A percentile compares a stretch with the other conserved stretches of the same genome.
Evolutionary conservation across 2,113 vertebrate species (phyloP).

Genomic region (Arvicanthis niloticus): DNA sequence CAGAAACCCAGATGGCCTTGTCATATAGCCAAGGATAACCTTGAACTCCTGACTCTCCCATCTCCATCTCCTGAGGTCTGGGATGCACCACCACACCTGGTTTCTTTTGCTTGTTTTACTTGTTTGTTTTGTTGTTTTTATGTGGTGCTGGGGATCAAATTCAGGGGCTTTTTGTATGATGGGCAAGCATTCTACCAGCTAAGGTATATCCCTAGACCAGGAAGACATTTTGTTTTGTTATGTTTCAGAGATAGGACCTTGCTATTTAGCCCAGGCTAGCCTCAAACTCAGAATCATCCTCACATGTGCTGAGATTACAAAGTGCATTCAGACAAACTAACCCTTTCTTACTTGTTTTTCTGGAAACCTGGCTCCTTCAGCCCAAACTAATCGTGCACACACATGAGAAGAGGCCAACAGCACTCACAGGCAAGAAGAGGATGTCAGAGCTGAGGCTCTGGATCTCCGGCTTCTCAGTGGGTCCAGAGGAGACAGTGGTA

Average conservation of each 20-base stretch:
- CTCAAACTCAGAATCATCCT: not conserved
- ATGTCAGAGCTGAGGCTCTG: too few species aligned
- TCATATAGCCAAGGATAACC: not conserved
- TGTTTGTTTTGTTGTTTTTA: not conserved
- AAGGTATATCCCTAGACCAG: not conserved
- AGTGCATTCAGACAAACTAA: not conserved
- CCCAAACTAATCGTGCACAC: not conserved
- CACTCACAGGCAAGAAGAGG: not conserved
- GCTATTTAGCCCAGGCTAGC: not conserved
- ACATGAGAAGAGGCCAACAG: not conserved
- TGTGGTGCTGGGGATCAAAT: not conserved
- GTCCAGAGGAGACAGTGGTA: fast-evolving
- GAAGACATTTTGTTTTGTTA: not conserved
- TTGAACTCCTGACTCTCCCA: not conserved
- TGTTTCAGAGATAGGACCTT: not conserved
- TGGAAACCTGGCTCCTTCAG: not conserved
- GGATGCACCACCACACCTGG: too few species aligned
- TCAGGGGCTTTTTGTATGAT: not conserved
- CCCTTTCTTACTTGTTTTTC: not conserved
- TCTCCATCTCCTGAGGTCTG: not conserved
- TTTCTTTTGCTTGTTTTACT: not conserved
- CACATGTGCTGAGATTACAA: not conserved
- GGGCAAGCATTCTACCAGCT: not conserved
- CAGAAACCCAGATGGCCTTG: not conserved
- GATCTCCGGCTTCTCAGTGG: not conserved